Evolutionary conservation across 2,797 vertebrate genomes (phyloP), one percentile per base, ranked within the genome.

Genomic region (Chrosomus eos): DNA sequence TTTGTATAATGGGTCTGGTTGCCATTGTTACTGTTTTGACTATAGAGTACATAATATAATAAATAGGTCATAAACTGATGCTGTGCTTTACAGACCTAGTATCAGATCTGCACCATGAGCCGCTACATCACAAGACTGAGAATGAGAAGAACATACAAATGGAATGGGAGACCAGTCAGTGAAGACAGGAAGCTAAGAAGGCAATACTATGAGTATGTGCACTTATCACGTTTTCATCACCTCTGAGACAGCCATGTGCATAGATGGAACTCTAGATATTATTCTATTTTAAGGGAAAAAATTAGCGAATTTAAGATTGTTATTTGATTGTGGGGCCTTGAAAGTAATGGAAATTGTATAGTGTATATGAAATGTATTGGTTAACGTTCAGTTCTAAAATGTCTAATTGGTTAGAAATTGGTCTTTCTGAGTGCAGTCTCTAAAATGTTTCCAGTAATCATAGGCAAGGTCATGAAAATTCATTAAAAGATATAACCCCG

Each of bases 171-270:
- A 6, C 92, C 94, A 0, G 0, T 76, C 0, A n/a, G 1, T 21
- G 92, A 91, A 5, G 94, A 97, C 88, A 90, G 96, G 51, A 96
- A 95, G 77, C 43, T 96, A 18, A 94, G 93, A 82, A 95, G 87
- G 0, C 73, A 28, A 0, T 92, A 94, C 21, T 97, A 97, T 85
- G 88, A 90, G 97, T 97, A 87, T 95, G 92, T 94, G 1, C 14
- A 58, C 26, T 7, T 23, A 19, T 51, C 6, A 60, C 7, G 19
- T 53, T 64, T 66, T 77, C 0, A 51, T 72, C 21, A 67, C 36
- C 21, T 14, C 13, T 31, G 21, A 51, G 28, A 72, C 51, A 55
- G 8, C 53, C 26, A 38, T 62, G 33, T 33, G 21, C 3, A 53
- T 9, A 21, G 1, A 26, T 71, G 67, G 14, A 43, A 26, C 19